phyloP scores from a whole-genome alignment of 1,140 invertebrate species.

The Callitettix versicolor region DNA sequence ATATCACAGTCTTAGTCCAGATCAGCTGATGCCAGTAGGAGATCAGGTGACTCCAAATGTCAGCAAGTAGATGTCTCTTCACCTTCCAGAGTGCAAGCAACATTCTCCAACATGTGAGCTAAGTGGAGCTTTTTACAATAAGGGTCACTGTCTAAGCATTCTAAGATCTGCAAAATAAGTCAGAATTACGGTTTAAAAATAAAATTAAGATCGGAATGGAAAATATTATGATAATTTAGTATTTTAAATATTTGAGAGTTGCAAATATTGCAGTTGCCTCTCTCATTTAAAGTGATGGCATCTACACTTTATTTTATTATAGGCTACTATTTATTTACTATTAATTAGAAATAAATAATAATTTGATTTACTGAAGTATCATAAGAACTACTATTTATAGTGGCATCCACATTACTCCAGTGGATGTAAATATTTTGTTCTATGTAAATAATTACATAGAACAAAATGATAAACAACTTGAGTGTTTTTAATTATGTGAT shows the following conservation, averaged over 20 bases:
- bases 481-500: too few species aligned
- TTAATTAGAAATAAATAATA: too few species aligned
- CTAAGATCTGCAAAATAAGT: slow-evolving; percentile 51
- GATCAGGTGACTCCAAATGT: slow-evolving; percentile 39
- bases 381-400: too few species aligned
- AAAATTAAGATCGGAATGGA: not conserved
- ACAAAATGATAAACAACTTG: too few species aligned
- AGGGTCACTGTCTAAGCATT: slow-evolving; percentile 69
- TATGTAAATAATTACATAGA: too few species aligned
- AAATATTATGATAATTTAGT: not conserved
- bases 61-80: slow-evolving; percentile 48
- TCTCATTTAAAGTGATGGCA: too few species aligned
- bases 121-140: slow-evolving; percentile 78
- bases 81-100: slow-evolving; percentile 79
- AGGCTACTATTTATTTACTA: too few species aligned
- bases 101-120: slow-evolving; percentile 79
- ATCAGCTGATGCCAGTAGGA: not conserved
- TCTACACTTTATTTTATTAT: too few species aligned
- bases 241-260: not conserved
- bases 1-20: slow-evolving; percentile 14
- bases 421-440: too few species aligned
- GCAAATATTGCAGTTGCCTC: not conserved
- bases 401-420: too few species aligned
- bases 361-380: too few species aligned
- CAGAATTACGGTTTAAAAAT: not conserved